Percentiles rank a stretch among this genome's conserved stretches.
Conservation (phyloP, 2,888 invertebrate genomes). For the Strigamia crassipes region DNA sequence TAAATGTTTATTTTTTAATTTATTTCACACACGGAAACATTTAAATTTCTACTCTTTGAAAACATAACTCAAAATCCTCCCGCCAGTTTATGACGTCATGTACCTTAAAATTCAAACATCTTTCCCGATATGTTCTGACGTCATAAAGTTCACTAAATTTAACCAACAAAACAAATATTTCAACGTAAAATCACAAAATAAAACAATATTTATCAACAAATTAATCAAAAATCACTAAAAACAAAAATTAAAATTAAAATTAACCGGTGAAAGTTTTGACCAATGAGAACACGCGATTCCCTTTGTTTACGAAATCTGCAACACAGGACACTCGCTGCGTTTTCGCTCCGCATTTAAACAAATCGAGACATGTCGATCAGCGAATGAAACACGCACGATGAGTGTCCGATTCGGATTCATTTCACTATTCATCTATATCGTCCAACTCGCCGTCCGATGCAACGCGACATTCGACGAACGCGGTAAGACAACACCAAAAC, state of each 20-base stretch:
- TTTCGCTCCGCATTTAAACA: slow-evolving; percentile 8
- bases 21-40: too few relatives aligned
- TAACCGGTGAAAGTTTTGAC: background rate
- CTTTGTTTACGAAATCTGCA: background rate
- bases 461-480: background rate
- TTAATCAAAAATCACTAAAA: background rate
- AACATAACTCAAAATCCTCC: too few relatives aligned
- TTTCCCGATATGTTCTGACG: too few relatives aligned
- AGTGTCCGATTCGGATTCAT: background rate
- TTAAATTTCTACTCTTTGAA: too few relatives aligned
- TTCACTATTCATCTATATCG: background rate
- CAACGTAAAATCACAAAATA: too few relatives aligned
- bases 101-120: too few relatives aligned
- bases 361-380: background rate
- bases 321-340: background rate
- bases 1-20: too few relatives aligned
- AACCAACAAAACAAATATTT: too few relatives aligned
- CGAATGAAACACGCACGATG: background rate
- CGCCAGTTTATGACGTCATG: too few relatives aligned
- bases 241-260: background rate
- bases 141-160: too few relatives aligned
- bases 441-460: background rate
- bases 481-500: background rate
- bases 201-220: too few relatives aligned
- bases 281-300: background rate